Conservation (phyloP, 1,140 invertebrate genomes). For the Cotesia typhae region DNA sequence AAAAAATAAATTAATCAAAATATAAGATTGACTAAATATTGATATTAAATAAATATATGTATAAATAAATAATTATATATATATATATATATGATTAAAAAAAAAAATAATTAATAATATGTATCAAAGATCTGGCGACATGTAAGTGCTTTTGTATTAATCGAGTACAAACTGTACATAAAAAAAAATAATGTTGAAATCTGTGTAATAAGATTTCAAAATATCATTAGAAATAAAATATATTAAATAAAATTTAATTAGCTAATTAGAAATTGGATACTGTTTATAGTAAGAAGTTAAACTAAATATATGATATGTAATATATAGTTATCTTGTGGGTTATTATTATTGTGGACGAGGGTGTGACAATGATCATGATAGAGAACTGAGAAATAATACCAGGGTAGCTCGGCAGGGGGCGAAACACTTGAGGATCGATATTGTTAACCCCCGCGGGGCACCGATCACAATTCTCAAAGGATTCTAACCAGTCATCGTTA, state of each 20-base stretch:
- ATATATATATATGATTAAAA: background rate
- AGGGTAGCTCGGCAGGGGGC: slow-evolving; percentile 11
- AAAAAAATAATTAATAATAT: slow-evolving; percentile 7
- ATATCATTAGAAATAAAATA: too few species aligned
- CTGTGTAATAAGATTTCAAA: too few species aligned
- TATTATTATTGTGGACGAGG: background rate
- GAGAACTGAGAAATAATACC: slow-evolving; percentile 16
- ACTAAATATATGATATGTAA: too few species aligned
- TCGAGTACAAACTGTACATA: slow-evolving; percentile 49
- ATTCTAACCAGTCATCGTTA: background rate
- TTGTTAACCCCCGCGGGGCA: slow-evolving; percentile 18
- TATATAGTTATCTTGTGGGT: too few species aligned
- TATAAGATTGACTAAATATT: slow-evolving; percentile 1
- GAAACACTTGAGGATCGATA: slow-evolving; percentile 3
- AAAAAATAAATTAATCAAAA: slow-evolving; percentile 10
- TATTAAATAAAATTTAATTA: too few species aligned
- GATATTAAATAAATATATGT: slow-evolving; percentile 12
- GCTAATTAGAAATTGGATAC: too few species aligned
- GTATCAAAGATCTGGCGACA: slow-evolving; percentile 22
- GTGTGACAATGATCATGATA: slow-evolving; percentile 1
- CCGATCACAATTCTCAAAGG: slow-evolving; percentile 12
- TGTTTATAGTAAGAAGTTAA: too few species aligned
- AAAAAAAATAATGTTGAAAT: slow-evolving; percentile 22
- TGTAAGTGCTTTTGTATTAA: slow-evolving; percentile 48
- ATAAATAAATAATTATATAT: slow-evolving; percentile 5